Evolutionary conservation across 2,797 vertebrate species (phyloP).

Genomic region (Hybognathus amarus): DNA sequence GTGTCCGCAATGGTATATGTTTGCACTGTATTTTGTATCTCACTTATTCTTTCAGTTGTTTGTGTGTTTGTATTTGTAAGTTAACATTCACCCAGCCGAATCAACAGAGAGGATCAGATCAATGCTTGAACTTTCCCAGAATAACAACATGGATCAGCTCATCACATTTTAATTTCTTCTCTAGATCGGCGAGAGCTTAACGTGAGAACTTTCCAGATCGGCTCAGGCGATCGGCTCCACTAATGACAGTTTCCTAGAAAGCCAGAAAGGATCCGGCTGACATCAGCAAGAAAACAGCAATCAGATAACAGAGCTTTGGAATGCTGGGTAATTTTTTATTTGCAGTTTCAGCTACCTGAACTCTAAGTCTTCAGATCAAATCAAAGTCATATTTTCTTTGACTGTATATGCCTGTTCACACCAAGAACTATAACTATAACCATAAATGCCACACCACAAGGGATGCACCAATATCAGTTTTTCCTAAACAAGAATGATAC

Average conservation of each 20-base stretch:
- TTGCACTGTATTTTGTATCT: background rate
- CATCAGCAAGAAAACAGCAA: background rate
- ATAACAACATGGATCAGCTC: no score
- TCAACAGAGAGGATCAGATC: background rate
- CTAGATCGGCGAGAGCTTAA: background rate
- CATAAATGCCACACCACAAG: background rate
- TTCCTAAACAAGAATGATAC: background rate
- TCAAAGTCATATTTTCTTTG: background rate
- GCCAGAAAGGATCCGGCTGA: background rate
- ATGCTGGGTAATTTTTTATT: conserved; percentile 17
- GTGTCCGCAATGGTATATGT: background rate
- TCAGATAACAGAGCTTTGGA: background rate
- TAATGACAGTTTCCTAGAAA: background rate
- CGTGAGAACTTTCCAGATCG: background rate
- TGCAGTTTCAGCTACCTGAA: background rate
- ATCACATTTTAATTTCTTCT: background rate
- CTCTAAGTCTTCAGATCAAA: background rate
- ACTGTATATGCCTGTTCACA: background rate
- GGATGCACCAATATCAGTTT: background rate
- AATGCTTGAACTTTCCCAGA: background rate
- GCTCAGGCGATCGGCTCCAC: background rate
- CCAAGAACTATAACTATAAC: background rate
- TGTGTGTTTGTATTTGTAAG: background rate
- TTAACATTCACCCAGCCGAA: background rate
- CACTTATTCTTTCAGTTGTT: background rate